Percentiles rank a stretch among this genome's conserved stretches.
phyloP scores from a whole-genome alignment of 2,797 vertebrate species.

The Girardinus metallicus region DNA sequence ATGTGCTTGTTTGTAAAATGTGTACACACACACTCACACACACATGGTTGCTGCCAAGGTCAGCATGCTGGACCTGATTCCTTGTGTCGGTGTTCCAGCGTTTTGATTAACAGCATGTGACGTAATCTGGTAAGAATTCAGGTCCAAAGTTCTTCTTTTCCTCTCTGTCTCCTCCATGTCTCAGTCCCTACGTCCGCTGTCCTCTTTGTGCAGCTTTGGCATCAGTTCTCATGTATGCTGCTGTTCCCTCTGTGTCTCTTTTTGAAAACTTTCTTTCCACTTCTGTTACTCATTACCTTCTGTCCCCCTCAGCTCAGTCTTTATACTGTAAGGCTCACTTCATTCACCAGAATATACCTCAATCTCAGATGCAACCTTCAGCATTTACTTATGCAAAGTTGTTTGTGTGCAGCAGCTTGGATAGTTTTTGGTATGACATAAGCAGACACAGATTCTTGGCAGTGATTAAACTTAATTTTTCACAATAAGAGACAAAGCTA shows the following conservation, averaged over 20 bases:
- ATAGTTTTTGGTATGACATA: background rate
- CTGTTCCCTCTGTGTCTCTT: conserved; percentile 37
- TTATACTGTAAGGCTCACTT: conserved; percentile 30
- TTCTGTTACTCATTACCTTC: conserved; percentile 58
- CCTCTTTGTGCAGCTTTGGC: conserved; percentile 8
- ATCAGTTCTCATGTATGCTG: conserved; percentile 21
- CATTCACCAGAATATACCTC: conserved; percentile 72
- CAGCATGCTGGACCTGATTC: conserved; percentile 67
- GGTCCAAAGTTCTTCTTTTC: conserved; percentile 49
- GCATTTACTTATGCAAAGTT: background rate
- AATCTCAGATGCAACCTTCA: conserved; percentile 60
- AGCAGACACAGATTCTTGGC: background rate
- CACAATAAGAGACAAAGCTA: background rate
- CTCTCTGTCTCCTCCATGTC: conserved; percentile 4
- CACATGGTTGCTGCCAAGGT: conserved; percentile 65
- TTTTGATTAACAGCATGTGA: conserved; percentile 79
- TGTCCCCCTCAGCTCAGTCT: conserved; percentile 50
- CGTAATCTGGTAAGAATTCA: conserved; percentile 81
- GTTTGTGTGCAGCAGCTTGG: background rate
- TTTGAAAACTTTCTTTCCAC: conserved; percentile 21
- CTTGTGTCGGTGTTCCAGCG: conserved; percentile 63
- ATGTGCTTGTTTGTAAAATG: conserved; percentile 20
- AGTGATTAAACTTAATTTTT: background rate
- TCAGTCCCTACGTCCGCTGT: conserved; percentile 7
- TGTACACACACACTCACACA: conserved; percentile 35